Evolutionary conservation across 2,797 vertebrate species (phyloP), one percentile per base, ranked within the genome.

Genomic region (Sciaenops ocellatus): DNA sequence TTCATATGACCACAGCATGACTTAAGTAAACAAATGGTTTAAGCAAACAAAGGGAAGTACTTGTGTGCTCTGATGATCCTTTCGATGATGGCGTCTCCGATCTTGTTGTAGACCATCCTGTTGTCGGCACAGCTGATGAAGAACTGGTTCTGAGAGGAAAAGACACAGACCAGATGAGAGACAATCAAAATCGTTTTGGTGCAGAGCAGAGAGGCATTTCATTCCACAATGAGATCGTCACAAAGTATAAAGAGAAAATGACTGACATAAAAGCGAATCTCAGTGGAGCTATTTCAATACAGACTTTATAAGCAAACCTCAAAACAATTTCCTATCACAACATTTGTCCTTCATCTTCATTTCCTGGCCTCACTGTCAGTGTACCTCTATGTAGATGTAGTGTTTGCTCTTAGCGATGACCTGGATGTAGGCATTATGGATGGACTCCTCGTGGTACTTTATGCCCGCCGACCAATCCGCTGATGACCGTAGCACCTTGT

Each of bases 111-210:
- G 76, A 99, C 97, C n/a, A 87, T 95, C 88, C 92, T 97, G 93
- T 97, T 97, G 92, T 99, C 97, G 0, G 98, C 94, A 18, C 98
- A 99, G 86, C 97, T 99, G 91, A 99, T 98, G 86, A 99, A 99
- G 90, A 99, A 99, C 93, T 99, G 98, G 94, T 99, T 99, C 98
- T 99, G 84, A 65, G 75, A 52, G 85, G 76, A 82, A 68, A 17
- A 17, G 10, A 69, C 13, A 34, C 3, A 24, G 20, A 59, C 18
- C 12, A 10, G 1, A 17, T 6, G 7, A 52, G 6, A 26, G 38
- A 63, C 17, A 5, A 17, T 57, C 26, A 16, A 6, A 24, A 54
- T 13, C 6, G 17, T 17, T 41, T 28, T 0, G 0, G 11, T 26
- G 41, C 41, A 22, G 30, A 56, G 16, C 9, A 8, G n/a, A 28